Evolutionary conservation across 2,797 vertebrate genomes (phyloP), one percentile per base, ranked within the genome.

Genomic region (Sparus aurata): DNA sequence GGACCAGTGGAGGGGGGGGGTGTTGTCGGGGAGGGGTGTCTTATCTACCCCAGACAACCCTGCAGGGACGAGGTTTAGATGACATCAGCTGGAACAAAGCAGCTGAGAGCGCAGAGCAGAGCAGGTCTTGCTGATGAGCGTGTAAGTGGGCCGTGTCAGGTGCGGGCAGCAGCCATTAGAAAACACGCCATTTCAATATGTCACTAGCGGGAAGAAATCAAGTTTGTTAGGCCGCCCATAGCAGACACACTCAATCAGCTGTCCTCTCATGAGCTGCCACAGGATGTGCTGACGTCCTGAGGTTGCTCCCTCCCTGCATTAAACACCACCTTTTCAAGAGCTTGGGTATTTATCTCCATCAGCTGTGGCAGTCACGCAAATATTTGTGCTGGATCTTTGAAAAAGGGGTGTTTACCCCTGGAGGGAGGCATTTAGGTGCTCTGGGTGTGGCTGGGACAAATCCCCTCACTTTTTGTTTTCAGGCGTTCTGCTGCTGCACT

Each of bases 31-130:
- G 80, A 54, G 78, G 79, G 80, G 80, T 68, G 87, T 90, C 92
- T 94, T 95, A 92, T 96, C 94, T 95, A 92, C 86, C 80, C 89
- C 91, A 95, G 92, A 87, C 92, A 86, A 27, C 79, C 94, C 96
- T 95, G 95, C 89, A 88, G 94, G 95, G 95, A 94, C 87, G 64
- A 91, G 88, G 84, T 94, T 96, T 64, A 91, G 95, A 96, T 96
- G 95, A 95, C 94, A 96, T 96, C 95, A 95, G 95, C 95, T 95
- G 95, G 94, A 96, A 95, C 94, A 95, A 96, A 96, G 91, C 94
- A 95, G 94, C 95, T 95, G 95, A 97, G 94, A 93, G 27, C 27
- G 27, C 27, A 27, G 88, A 82, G 92, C 94, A 78, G 86, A 87
- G 94, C 93, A 82, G 91, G 92, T 94, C 94, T 87, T 93, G 92